Conservation (phyloP, 2,113 vertebrate genomes). For the Sebastes schlegelii region DNA sequence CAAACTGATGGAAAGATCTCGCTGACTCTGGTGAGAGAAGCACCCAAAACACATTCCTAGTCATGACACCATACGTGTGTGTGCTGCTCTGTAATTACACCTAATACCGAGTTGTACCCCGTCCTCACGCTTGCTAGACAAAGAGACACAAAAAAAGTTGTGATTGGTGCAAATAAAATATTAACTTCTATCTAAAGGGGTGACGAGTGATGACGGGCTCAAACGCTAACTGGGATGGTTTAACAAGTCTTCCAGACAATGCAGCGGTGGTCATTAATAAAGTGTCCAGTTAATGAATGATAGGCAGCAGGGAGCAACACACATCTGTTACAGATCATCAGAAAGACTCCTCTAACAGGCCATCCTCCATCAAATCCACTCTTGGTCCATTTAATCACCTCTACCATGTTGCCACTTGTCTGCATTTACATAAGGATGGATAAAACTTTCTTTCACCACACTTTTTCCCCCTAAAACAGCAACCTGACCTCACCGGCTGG, state of each 20-base stretch:
- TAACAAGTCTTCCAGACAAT: constrained; percentile 41
- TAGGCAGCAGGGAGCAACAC: constrained; percentile 11
- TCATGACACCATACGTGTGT: constrained; percentile 60
- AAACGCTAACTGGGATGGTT: constrained; percentile 3
- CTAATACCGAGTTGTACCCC: constrained; percentile 58
- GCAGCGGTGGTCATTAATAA: constrained; percentile 34
- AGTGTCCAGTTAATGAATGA: constrained; percentile 50
- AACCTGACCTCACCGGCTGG: not conserved
- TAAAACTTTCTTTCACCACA: constrained; percentile 11
- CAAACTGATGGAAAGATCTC: constrained; percentile 42
- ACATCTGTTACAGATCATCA: constrained; percentile 25
- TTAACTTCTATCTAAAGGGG: constrained; percentile 27
- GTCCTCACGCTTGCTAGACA: constrained; percentile 19
- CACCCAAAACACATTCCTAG: constrained; percentile 70
- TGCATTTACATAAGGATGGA: not conserved
- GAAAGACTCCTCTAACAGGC: constrained; percentile 7
- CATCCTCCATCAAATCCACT: constrained; percentile 18
- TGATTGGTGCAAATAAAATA: constrained; percentile 30
- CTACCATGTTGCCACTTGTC: constrained; percentile 10
- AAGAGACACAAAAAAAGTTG: not conserved
- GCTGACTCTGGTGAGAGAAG: constrained; percentile 25
- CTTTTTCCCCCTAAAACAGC: not conserved
- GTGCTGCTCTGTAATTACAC: constrained; percentile 70
- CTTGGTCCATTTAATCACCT: not conserved
- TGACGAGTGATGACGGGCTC: constrained; percentile 32